A percentile compares a stretch with the other conserved stretches of the same genome.
phyloP scores from a whole-genome alignment of 2,113 vertebrate genomes.

The Diphyllodes magnificus region DNA sequence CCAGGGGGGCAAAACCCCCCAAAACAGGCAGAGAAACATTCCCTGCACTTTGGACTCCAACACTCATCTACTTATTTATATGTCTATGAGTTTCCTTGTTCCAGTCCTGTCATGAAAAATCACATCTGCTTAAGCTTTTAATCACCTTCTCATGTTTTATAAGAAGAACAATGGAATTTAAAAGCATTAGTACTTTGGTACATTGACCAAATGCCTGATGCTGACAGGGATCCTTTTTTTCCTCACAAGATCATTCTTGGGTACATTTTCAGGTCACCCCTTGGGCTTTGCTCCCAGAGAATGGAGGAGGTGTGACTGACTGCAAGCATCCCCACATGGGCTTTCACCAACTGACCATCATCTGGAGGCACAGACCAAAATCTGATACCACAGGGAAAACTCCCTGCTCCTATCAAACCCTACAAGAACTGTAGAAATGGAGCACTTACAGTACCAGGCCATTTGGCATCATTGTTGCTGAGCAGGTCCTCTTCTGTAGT shows the following conservation, averaged over 20 bases:
- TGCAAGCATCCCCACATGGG: rapidly evolving
- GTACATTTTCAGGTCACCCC: neutral
- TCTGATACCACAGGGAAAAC: neutral
- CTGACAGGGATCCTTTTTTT: neutral
- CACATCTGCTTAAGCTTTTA: neutral
- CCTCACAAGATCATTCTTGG: neutral
- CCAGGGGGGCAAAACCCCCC: no score
- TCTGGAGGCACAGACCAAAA: neutral
- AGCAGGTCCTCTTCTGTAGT: neutral
- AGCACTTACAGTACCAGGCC: neutral
- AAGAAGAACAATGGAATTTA: neutral
- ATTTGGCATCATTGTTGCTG: neutral
- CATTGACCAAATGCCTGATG: neutral
- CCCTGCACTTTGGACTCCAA: no score
- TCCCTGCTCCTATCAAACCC: neutral
- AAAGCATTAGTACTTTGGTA: neutral
- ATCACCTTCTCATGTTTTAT: neutral
- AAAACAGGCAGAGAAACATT: no score
- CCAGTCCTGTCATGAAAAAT: neutral
- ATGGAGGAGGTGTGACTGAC: neutral
- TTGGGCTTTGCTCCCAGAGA: neutral
- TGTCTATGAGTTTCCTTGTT: neutral
- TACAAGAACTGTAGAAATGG: neutral
- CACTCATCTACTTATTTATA: neutral
- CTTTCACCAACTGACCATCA: neutral